Percentiles rank a stretch among this genome's conserved stretches.
phyloP scores from a whole-genome alignment of 2,113 vertebrate genomes.

The Rousettus leschenaultii region DNA sequence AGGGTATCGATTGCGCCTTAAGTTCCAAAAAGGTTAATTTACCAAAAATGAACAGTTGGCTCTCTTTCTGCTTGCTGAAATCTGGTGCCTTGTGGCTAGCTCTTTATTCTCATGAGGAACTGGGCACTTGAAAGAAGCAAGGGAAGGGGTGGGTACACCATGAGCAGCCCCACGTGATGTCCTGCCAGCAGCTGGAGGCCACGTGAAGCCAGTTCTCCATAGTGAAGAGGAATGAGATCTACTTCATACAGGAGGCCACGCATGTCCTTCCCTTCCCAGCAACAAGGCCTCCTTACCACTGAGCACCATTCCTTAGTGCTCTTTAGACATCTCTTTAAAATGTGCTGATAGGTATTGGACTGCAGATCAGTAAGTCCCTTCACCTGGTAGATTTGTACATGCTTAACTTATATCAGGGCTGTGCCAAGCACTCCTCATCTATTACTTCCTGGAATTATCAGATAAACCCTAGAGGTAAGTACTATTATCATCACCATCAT shows the following conservation, averaged over 20 bases:
- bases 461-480: neutral
- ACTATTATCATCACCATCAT: neutral
- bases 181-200: neutral
- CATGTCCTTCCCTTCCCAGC: neutral
- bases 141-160: neutral
- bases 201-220: neutral
- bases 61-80: neutral
- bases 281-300: neutral
- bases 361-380: neutral
- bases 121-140: neutral
- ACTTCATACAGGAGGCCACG: neutral
- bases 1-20: neutral
- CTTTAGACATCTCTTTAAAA: neutral
- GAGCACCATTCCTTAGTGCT: no score
- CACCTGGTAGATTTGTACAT: neutral
- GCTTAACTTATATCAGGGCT: neutral
- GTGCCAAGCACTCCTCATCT: neutral
- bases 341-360: no score
- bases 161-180: neutral
- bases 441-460: neutral
- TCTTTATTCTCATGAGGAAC: neutral
- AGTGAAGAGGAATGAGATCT: neutral
- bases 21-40: neutral
- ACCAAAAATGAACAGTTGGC: neutral
- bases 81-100: neutral